A percentile compares a stretch with the other conserved stretches of the same genome.
phyloP scores from a whole-genome alignment of 1,140 invertebrate genomes.

The Drosophila micromelanica region DNA sequence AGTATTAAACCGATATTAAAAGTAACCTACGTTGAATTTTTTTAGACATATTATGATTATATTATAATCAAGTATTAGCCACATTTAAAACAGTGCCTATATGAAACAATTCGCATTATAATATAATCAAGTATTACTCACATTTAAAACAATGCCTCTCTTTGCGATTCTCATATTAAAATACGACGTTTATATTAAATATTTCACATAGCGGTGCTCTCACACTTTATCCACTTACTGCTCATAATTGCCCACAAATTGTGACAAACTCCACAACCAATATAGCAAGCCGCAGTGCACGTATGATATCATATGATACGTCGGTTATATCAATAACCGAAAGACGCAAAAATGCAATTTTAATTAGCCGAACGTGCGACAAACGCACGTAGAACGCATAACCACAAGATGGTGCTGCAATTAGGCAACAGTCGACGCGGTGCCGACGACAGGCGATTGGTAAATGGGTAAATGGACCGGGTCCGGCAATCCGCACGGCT shows the following conservation, averaged over 20 bases:
- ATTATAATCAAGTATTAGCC: too few species aligned
- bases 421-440: slow-evolving; percentile 55
- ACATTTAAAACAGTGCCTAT: too few species aligned
- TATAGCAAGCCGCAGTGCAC: slow-evolving; percentile 1
- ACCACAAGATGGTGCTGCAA: slow-evolving; percentile 79
- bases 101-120: too few species aligned
- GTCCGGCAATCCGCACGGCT: slow-evolving; percentile 2
- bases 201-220: neutral
- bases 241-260: slow-evolving; percentile 19
- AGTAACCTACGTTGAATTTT: too few species aligned
- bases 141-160: neutral
- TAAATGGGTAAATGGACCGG: neutral
- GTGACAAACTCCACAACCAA: neutral
- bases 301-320: slow-evolving; percentile 34
- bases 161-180: neutral
- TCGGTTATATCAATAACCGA: slow-evolving; percentile 69
- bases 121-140: too few species aligned
- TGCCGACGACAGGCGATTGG: neutral
- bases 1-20: too few species aligned
- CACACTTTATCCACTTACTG: neutral
- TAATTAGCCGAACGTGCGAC: slow-evolving; percentile 80
- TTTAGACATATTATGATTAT: too few species aligned
- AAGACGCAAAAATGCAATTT: slow-evolving; percentile 75
- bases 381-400: slow-evolving; percentile 77
- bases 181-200: neutral